These are phyloP conservation scores for Mus minutoides DNA, from an alignment of 2,797 vertebrate species.

Conservation along the genomic window DNA sequence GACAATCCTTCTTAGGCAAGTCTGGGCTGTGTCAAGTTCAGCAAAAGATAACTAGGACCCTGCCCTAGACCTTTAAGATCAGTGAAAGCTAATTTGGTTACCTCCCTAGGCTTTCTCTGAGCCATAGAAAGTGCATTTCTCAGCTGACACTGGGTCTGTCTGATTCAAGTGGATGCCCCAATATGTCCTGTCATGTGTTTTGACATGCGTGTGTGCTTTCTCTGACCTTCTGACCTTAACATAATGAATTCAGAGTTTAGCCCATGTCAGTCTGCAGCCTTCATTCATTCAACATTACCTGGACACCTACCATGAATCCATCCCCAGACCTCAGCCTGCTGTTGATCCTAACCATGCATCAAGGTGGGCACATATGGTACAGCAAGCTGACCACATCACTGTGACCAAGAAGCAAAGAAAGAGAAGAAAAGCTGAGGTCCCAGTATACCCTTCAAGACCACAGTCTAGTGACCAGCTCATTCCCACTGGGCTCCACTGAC, in stretches of 20 bases:
- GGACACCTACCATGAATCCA: background rate
- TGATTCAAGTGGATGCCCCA: background rate
- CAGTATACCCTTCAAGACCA: background rate
- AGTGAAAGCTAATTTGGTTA: background rate
- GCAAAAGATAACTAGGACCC: background rate
- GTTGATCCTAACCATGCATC: background rate
- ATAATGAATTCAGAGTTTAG: background rate
- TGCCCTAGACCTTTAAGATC: background rate
- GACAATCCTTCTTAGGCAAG: background rate
- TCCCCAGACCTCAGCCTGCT: background rate
- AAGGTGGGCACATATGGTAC: background rate
- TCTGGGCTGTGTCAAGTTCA: background rate
- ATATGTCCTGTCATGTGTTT: background rate
- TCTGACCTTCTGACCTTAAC: background rate
- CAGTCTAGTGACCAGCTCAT: background rate
- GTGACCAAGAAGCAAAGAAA: background rate
- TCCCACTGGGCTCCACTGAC: background rate
- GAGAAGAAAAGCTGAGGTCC: background rate
- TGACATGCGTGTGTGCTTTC: rapidly evolving
- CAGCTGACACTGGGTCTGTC: background rate
- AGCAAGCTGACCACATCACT: background rate
- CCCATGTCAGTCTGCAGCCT: rapidly evolving
- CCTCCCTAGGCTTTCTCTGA: background rate
- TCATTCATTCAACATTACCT: background rate
- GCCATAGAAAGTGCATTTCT: background rate